Evolutionary conservation across 2,113 vertebrate genomes (phyloP), one percentile per base, ranked within the genome.

Genomic region (Planiliza haematocheilus): DNA sequence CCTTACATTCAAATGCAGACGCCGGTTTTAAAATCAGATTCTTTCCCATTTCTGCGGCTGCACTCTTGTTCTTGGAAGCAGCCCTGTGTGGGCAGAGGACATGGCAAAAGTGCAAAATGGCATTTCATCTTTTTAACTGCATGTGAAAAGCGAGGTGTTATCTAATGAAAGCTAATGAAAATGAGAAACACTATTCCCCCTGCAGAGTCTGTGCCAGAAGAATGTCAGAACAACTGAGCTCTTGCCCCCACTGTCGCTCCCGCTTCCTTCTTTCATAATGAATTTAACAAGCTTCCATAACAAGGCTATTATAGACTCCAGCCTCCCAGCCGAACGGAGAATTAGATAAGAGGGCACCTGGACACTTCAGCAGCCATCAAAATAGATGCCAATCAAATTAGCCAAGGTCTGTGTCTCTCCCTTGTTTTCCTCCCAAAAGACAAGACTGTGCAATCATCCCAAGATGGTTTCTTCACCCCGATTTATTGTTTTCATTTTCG

Each of bases 321-420:
- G 84, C 81, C 85, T 85, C 86, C 79, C 80, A 87, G 83, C 84
- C 57, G 70, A 76, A 85, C 77, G 61, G 84, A 88, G 82, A 88
- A 88, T 90, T 87, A 89, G 89, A 90, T 88, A 87, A 89, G 84
- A 86, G 86, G 84, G 86, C 88, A 91, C 90, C 88, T 92, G 89
- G 87, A 91, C 87, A 89, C 87, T 91, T 92, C 87, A 91, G 81
- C 83, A 84, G 78, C 77, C 82, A 89, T 92, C 91, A 85, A 81
- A 86, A 85, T 71, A 84, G 79, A 90, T 81, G 88, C 82, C 90
- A 89, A 89, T 91, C 88, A 91, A 85, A 91, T 91, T 84, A 91
- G 67, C 70, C 37, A 3, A 38, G 75, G 86, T 80, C 85, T 83
- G 74, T 60, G 48, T 56, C 57, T 72, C 74, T 55, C 42, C n/a